Conservation (phyloP, 2,113 vertebrate genomes). For the Urocynchramus pylzowi region DNA sequence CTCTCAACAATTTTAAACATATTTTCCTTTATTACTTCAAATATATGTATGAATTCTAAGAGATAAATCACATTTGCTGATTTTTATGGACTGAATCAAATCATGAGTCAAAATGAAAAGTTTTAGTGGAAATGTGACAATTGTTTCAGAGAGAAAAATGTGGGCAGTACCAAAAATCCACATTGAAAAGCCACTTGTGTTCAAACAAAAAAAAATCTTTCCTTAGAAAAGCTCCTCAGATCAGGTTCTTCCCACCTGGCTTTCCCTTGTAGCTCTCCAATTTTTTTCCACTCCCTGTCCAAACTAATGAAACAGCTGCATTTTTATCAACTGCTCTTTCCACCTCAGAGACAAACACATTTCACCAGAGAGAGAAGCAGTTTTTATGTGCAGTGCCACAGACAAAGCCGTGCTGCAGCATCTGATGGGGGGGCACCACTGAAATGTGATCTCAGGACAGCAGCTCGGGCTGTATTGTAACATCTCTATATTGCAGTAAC, state of each 20-base stretch:
- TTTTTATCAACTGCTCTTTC: slow-evolving; percentile 5
- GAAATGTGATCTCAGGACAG: background rate
- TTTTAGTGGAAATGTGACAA: background rate
- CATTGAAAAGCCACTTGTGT: background rate
- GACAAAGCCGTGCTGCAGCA: background rate
- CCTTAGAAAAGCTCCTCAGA: background rate
- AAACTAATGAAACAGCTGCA: background rate
- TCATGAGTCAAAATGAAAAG: background rate
- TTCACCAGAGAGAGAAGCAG: background rate
- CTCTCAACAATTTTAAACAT: background rate
- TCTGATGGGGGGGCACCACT: background rate
- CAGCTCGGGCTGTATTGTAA: background rate
- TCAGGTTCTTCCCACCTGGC: background rate
- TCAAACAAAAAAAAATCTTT: background rate
- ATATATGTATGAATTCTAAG: background rate
- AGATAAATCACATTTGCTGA: background rate
- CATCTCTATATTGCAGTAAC: background rate
- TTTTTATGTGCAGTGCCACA: background rate
- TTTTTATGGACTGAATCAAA: background rate
- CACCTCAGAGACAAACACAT: background rate
- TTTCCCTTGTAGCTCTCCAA: background rate
- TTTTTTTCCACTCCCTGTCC: background rate
- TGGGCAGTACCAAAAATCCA: background rate
- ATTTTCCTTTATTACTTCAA: background rate
- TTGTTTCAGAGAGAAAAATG: background rate